Conservation (phyloP, 2,797 vertebrate species). For the Poeciliopsis gracilis region DNA sequence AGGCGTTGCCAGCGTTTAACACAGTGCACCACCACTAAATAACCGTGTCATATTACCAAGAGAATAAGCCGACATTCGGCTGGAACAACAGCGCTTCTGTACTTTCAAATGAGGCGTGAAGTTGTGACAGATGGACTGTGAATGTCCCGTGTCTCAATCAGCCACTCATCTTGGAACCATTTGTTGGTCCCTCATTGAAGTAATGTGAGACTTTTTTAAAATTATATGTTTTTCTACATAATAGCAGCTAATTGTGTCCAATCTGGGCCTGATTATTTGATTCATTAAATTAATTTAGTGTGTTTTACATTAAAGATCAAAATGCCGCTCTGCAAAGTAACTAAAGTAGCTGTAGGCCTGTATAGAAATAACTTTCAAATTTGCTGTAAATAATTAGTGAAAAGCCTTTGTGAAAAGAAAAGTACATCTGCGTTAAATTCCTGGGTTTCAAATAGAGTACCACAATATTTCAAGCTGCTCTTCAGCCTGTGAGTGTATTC, state of each 20-base stretch:
- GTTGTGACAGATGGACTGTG: slow-evolving; percentile 44
- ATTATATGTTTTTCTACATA: neutral
- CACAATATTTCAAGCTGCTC: neutral
- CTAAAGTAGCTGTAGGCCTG: neutral
- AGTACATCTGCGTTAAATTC: neutral
- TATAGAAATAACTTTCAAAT: neutral
- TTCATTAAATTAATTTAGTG: neutral
- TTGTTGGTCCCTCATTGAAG: neutral
- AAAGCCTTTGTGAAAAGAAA: neutral
- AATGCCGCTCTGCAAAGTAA: too few relatives aligned
- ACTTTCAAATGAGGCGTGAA: slow-evolving; percentile 41
- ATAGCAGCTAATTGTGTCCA: neutral
- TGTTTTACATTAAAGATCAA: neutral
- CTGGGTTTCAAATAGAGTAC: neutral
- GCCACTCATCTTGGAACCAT: neutral
- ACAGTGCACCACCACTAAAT: slow-evolving; percentile 37
- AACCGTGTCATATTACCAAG: slow-evolving; percentile 61
- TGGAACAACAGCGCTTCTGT: slow-evolving; percentile 67
- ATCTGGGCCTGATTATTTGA: neutral
- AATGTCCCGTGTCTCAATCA: slow-evolving; percentile 27
- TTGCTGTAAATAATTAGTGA: neutral
- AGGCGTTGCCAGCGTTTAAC: slow-evolving; percentile 36
- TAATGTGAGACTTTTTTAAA: neutral
- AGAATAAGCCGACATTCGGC: slow-evolving; percentile 38
- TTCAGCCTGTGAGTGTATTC: neutral